These are phyloP conservation scores for Drosophila koepferae DNA, from an alignment of 2,888 invertebrate genomes.

Conservation along the genomic window DNA sequence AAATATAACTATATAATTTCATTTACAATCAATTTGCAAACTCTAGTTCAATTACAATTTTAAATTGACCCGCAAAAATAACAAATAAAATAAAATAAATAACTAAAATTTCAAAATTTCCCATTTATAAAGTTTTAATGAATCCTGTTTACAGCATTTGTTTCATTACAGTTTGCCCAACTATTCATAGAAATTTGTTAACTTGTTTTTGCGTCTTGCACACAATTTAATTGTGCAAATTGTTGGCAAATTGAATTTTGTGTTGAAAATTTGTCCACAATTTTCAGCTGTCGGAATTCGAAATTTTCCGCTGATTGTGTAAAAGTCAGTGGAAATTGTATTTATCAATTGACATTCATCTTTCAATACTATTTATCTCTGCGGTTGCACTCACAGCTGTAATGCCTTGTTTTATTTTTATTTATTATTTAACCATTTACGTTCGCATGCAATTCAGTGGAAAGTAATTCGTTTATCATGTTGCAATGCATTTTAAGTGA, in stretches of 20 bases:
- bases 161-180: constrained; percentile 30
- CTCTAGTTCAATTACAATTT: too few relatives aligned
- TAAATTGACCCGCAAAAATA: too few relatives aligned
- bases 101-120: not conserved
- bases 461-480: not conserved
- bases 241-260: constrained; percentile 25
- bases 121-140: constrained; percentile 24
- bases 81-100: too few relatives aligned
- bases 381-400: not conserved
- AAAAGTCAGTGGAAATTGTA: constrained; percentile 17
- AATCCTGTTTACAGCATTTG: constrained; percentile 22
- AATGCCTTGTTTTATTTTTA: constrained; percentile 1
- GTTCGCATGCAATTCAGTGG: not conserved
- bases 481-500: constrained; percentile 8
- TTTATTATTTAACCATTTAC: not conserved
- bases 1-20: not conserved
- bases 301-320: not conserved
- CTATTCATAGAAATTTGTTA: constrained; percentile 12
- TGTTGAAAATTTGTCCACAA: constrained; percentile 7
- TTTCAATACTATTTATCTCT: constrained; percentile 1
- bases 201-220: not conserved
- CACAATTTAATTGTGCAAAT: not conserved
- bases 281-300: constrained; percentile 6
- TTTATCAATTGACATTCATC: constrained; percentile 12
- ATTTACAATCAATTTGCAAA: not conserved